phyloP scores from a whole-genome alignment of 2,888 invertebrate genomes.

The Diarsia mendica region DNA sequence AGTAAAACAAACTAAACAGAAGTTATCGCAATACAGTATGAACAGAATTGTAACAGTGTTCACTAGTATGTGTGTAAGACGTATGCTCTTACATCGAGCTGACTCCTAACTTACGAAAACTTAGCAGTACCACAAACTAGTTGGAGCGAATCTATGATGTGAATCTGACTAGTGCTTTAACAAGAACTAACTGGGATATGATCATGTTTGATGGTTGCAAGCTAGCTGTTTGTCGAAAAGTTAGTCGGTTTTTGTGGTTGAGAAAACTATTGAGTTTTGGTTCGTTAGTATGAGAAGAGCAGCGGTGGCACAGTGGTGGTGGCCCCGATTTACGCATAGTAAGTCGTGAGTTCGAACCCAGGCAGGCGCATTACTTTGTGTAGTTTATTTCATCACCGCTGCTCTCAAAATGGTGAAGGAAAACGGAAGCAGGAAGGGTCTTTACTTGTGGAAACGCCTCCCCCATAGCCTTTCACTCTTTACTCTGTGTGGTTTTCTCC shows the following conservation, averaged over 20 bases:
- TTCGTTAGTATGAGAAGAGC: not conserved
- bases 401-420: no score
- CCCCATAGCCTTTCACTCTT: no score
- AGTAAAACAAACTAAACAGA: not conserved
- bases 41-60: not conserved
- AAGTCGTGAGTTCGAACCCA: no score
- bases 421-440: no score
- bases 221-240: not conserved
- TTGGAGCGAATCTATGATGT: slow-evolving; percentile 43
- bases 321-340: no score
- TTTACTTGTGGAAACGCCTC: no score
- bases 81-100: slow-evolving; percentile 22
- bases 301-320: no score
- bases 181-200: slow-evolving; percentile 42
- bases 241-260: slow-evolving; percentile 7
- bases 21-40: not conserved
- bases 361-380: no score
- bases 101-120: slow-evolving; percentile 55
- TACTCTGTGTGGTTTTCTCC: no score
- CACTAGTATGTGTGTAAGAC: not conserved
- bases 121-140: slow-evolving; percentile 43
- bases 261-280: not conserved
- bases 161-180: slow-evolving; percentile 46
- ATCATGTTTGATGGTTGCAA: slow-evolving; percentile 44
- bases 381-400: no score